Evolutionary conservation across 2,113 vertebrate species (phyloP).

Genomic region (Notarius quadriscutis): DNA sequence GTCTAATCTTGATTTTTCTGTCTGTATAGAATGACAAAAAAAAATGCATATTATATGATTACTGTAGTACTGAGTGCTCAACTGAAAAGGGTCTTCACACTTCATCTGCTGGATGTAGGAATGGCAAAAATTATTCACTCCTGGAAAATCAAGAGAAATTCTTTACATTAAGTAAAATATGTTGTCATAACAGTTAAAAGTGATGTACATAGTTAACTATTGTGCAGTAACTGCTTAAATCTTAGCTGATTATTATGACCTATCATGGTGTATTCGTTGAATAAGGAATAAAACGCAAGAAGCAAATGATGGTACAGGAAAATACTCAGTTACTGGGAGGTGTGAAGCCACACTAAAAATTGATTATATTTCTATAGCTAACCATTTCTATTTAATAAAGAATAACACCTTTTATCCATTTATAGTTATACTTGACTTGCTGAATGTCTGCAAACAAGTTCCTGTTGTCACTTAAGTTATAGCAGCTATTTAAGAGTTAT

Average conservation of each 20-base stretch:
- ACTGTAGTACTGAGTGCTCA: background rate
- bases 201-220: background rate
- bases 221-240: background rate
- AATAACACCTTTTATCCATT: background rate
- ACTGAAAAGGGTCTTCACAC: background rate
- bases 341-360: background rate
- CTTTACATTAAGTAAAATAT: background rate
- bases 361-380: background rate
- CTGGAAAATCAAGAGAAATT: background rate
- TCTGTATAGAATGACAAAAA: background rate
- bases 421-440: background rate
- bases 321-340: background rate
- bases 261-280: background rate
- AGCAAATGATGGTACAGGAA: background rate
- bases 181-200: background rate
- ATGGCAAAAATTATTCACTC: background rate
- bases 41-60: background rate
- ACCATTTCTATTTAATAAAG: background rate
- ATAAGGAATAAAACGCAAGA: background rate
- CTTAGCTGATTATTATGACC: background rate
- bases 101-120: background rate
- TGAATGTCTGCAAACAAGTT: too few relatives aligned
- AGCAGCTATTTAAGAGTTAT: too few relatives aligned
- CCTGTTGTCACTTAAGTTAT: too few relatives aligned
- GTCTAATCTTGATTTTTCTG: background rate